Conservation (phyloP, 1,140 invertebrate species). For the Atta colombica region DNA sequence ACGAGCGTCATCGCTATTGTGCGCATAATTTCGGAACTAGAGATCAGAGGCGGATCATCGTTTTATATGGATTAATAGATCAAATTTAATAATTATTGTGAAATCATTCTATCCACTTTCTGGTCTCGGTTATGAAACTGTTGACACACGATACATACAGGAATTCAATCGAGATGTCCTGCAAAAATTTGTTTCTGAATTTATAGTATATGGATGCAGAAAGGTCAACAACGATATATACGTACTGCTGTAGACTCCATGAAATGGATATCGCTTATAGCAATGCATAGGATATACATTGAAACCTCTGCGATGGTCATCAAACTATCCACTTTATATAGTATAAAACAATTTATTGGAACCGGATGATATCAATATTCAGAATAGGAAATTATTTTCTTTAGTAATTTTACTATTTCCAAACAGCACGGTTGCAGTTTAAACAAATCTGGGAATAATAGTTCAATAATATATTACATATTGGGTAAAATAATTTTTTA, state of each 20-base stretch:
- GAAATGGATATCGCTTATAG: conserved; percentile 37
- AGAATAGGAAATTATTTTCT: conserved; percentile 13
- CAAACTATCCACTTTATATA: conserved; percentile 23
- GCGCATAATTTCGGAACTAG: conserved; percentile 70
- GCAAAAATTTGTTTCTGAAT: conserved; percentile 55
- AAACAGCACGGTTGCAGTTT: background rate
- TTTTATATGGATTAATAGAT: conserved; percentile 71
- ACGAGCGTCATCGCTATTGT: conserved; percentile 55
- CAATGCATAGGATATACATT: conserved; percentile 7
- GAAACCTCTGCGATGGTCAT: background rate
- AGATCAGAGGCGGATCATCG: conserved; percentile 71
- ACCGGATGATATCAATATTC: conserved; percentile 1
- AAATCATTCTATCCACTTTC: conserved; percentile 19
- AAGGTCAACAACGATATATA: conserved; percentile 51
- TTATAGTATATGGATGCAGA: conserved; percentile 40
- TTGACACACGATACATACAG: conserved; percentile 34
- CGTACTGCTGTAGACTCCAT: conserved; percentile 27
- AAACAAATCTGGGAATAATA: conserved; percentile 4
- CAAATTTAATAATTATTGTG: conserved; percentile 53
- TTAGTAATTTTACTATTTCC: background rate
- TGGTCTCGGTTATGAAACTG: conserved; percentile 8
- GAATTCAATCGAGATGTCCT: conserved; percentile 49
- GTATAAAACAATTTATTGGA: conserved; percentile 37
- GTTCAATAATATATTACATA: background rate
- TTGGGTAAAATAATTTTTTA: background rate